A percentile compares a stretch with the other conserved stretches of the same genome.
These are phyloP conservation scores for Mesocricetus auratus DNA, from an alignment of 2,113 vertebrate species.

Conservation along the genomic window DNA sequence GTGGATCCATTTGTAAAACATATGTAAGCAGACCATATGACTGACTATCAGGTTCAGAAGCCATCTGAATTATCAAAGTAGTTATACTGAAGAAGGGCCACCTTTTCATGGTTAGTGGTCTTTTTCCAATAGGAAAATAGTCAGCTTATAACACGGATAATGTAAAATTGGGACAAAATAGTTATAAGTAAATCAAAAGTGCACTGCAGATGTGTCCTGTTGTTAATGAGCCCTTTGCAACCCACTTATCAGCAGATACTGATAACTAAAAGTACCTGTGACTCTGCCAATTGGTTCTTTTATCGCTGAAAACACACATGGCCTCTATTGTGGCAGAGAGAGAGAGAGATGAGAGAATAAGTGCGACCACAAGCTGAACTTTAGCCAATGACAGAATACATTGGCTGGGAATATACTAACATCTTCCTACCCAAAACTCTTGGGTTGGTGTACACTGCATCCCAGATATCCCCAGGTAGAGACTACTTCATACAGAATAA, in stretches of 20 bases:
- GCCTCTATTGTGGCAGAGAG: not conserved
- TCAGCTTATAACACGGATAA: too few relatives aligned
- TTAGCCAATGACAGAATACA: not conserved
- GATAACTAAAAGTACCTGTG: not conserved
- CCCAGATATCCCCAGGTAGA: not conserved
- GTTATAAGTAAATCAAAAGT: not conserved
- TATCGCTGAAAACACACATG: not conserved
- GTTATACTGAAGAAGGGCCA: not conserved
- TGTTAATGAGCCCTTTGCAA: not conserved
- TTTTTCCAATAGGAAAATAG: not conserved
- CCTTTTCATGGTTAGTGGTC: not conserved
- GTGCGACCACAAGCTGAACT: not conserved
- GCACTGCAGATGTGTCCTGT: not conserved
- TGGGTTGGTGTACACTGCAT: too few relatives aligned
- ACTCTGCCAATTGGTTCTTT: not conserved
- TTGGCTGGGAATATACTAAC: not conserved
- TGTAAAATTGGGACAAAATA: not conserved
- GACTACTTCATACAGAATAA: not conserved
- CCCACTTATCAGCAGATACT: not conserved
- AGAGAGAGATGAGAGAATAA: not conserved
- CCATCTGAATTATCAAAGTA: not conserved
- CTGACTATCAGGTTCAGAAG: not conserved
- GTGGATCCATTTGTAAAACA: not conserved
- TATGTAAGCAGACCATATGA: not conserved
- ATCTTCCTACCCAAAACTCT: not conserved